Percentiles rank a stretch among this genome's conserved stretches.
Conservation (phyloP, 2,888 invertebrate species). For the Zeuzera pyrina region DNA sequence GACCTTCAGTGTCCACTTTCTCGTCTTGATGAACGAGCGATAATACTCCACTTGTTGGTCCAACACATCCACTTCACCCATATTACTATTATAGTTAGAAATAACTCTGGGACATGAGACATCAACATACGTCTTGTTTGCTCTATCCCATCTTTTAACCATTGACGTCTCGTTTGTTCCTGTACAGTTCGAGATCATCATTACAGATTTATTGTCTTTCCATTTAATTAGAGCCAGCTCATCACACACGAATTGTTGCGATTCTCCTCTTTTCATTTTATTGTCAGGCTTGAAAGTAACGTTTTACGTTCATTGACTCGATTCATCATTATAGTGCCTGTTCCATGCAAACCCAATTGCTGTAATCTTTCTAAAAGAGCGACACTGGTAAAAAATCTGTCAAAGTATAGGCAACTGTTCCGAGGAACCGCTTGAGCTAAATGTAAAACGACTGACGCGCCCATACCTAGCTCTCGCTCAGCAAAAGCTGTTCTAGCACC, state of each 20-base stretch:
- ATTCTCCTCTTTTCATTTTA: conserved; percentile 3
- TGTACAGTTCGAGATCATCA: background rate
- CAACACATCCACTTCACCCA: conserved; percentile 16
- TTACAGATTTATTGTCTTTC: conserved; percentile 1
- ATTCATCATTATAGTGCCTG: conserved; percentile 2
- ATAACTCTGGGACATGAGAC: conserved; percentile 15
- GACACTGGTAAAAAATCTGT: background rate
- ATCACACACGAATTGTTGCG: conserved; percentile 1
- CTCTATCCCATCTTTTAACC: conserved; percentile 10
- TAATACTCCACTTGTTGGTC: conserved; percentile 22
- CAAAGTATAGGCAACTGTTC: background rate
- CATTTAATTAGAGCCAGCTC: background rate
- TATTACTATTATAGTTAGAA: conserved; percentile 15
- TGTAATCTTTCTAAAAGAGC: background rate
- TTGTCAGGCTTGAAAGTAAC: background rate
- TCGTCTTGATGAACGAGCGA: conserved; percentile 23
- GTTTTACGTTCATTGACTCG: conserved; percentile 1
- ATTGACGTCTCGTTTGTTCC: background rate
- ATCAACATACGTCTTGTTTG: conserved; percentile 12
- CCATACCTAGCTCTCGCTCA: background rate
- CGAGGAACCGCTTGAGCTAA: background rate
- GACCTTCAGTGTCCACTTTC: conserved; percentile 26
- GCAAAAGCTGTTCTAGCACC: background rate
- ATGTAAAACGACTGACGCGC: background rate
- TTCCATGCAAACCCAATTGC: too few relatives aligned